phyloP scores from a whole-genome alignment of 2,113 vertebrate species.

The Coryphaenoides rupestris region DNA sequence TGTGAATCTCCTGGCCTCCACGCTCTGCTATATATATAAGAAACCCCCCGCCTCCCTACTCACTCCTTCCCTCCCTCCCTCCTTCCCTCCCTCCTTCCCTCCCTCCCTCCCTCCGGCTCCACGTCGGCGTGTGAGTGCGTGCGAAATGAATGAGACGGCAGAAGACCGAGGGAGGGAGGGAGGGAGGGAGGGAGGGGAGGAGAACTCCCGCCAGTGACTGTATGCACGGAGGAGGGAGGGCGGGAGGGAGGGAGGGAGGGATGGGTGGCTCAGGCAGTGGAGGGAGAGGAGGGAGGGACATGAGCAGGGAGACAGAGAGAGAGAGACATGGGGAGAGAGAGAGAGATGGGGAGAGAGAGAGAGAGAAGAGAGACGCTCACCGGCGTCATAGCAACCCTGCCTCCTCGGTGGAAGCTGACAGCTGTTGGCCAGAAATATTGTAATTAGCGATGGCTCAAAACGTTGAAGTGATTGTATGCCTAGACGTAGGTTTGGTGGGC shows the following conservation, averaged over 20 bases:
- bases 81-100: too few relatives aligned
- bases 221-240: constrained; percentile 32
- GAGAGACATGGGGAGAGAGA: constrained; percentile 28
- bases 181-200: constrained; percentile 43
- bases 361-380: constrained; percentile 6
- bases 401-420: too few relatives aligned
- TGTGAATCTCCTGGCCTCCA: constrained; percentile 71
- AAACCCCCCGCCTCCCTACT: too few relatives aligned
- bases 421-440: too few relatives aligned
- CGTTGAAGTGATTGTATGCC: too few relatives aligned
- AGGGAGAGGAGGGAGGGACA: constrained; percentile 19
- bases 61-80: too few relatives aligned
- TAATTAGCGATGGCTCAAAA: constrained; percentile 40
- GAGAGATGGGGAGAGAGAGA: constrained; percentile 7
- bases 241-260: constrained; percentile 26
- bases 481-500: too few relatives aligned
- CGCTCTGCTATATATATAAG: constrained; percentile 63
- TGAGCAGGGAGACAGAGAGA: constrained; percentile 31
- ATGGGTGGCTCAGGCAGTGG: constrained; percentile 23
- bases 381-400: too few relatives aligned
- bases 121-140: constrained; percentile 68
- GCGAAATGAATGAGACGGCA: constrained; percentile 77
- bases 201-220: background rate
- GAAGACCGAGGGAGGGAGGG: too few relatives aligned
- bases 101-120: constrained; percentile 66